Percentiles rank a stretch among this genome's conserved stretches.
phyloP scores from a whole-genome alignment of 2,797 vertebrate genomes.

The Chaunax sp. region DNA sequence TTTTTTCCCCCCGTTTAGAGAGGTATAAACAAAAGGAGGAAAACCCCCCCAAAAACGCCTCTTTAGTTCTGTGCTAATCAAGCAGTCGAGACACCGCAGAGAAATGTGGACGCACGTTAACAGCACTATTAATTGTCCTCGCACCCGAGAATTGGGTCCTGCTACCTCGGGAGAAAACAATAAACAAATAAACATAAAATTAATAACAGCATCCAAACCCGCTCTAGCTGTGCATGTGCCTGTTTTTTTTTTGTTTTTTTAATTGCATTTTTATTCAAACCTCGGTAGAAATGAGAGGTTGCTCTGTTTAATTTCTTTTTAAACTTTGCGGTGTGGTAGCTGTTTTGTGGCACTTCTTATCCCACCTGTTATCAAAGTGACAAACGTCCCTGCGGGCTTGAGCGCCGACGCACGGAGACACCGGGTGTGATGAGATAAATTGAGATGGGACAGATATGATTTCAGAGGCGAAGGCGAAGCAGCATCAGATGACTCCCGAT shows the following conservation, averaged over 20 bases:
- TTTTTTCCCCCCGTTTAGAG: conserved; percentile 11
- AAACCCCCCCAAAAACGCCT: conserved; percentile 24
- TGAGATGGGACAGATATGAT: conserved; percentile 34
- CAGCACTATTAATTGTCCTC: conserved; percentile 58
- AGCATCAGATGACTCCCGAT: conserved; percentile 45
- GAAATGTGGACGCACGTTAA: conserved; percentile 58
- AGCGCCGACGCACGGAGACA: conserved; percentile 26
- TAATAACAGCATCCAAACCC: conserved; percentile 41
- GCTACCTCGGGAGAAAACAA: conserved; percentile 56
- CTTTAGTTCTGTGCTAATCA: conserved; percentile 58
- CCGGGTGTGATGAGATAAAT: conserved; percentile 50
- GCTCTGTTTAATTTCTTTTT: conserved; percentile 5
- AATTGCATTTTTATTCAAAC: conserved; percentile 35
- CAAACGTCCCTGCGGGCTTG: conserved; percentile 40
- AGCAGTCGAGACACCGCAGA: conserved; percentile 54
- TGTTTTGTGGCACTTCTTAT: conserved; percentile 31
- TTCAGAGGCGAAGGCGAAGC: conserved; percentile 23
- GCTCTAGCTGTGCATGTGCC: not conserved
- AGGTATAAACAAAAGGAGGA: conserved; percentile 41
- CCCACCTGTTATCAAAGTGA: conserved; percentile 54
- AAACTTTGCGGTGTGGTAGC: conserved; percentile 12
- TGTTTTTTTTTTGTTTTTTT: no score
- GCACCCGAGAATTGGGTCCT: conserved; percentile 31
- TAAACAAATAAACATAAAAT: conserved; percentile 50
- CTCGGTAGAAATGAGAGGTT: conserved; percentile 15